Evolutionary conservation across 2,888 invertebrate species (phyloP).

Genomic region (Tanypteryx hageni): DNA sequence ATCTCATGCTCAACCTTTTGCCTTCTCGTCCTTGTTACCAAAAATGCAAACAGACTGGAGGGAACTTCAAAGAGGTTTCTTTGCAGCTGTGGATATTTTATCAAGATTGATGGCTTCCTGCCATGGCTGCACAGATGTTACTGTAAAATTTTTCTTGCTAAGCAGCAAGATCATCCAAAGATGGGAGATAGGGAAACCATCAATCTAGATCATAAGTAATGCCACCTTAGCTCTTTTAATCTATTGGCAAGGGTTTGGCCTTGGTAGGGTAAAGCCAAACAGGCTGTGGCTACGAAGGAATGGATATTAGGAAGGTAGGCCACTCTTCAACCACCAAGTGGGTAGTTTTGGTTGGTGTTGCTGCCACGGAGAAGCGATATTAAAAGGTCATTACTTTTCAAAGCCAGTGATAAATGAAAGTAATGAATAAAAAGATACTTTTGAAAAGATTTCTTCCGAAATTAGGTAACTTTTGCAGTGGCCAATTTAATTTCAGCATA

Average conservation of each 20-base stretch:
- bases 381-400: background rate
- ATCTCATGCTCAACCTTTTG: constrained; percentile 48
- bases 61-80: constrained; percentile 32
- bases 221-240: background rate
- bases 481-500: no score
- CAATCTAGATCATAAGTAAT: constrained; percentile 42
- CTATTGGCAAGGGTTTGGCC: background rate
- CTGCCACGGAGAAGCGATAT: constrained; percentile 59
- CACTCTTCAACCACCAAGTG: constrained; percentile 34
- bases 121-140: background rate
- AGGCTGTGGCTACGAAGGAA: constrained; percentile 3
- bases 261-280: constrained; percentile 15
- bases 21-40: constrained; percentile 45
- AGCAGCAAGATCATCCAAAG: background rate
- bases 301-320: constrained; percentile 24
- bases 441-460: no score
- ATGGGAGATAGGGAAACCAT: constrained; percentile 27
- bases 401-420: background rate
- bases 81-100: background rate
- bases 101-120: constrained; percentile 45
- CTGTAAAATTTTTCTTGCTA: constrained; percentile 1
- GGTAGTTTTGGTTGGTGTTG: constrained; percentile 53
- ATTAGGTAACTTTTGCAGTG: no score
- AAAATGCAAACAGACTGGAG: constrained; percentile 38
- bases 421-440: no score